Percentiles rank a stretch among this genome's conserved stretches.
phyloP scores from a whole-genome alignment of 1,140 invertebrate species.

The Pentalonia nigronervosa region DNA sequence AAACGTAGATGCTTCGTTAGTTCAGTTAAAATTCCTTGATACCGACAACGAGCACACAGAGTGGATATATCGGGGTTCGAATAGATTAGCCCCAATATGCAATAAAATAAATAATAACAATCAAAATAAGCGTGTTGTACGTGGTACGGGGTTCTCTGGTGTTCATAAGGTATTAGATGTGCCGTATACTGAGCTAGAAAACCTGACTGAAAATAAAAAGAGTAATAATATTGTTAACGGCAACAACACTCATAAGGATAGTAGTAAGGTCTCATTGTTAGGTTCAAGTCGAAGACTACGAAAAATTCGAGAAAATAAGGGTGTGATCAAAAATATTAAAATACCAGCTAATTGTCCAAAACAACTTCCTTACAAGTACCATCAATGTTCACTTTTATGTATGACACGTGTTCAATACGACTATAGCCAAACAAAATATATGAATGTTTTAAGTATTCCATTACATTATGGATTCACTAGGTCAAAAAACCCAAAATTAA shows the following conservation, averaged over 20 bases:
- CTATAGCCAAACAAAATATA: slow-evolving; percentile 73
- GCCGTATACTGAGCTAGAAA: neutral
- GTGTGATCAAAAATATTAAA: neutral
- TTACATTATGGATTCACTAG: slow-evolving; percentile 87
- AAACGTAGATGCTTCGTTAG: slow-evolving; percentile 19
- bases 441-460: slow-evolving; percentile 85
- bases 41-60: neutral
- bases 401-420: slow-evolving; percentile 66
- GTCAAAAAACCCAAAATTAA: slow-evolving; percentile 44
- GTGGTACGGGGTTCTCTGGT: neutral
- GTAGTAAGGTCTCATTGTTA: too few relatives aligned
- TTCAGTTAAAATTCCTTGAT: slow-evolving; percentile 1
- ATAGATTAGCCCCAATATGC: neutral
- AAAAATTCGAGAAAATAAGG: neutral
- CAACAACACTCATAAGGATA: neutral
- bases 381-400: slow-evolving; percentile 67
- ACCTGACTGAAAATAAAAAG: neutral
- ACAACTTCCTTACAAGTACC: neutral
- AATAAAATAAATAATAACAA: neutral
- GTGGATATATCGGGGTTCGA: slow-evolving; percentile 5
- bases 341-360: neutral
- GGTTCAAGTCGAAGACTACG: too few relatives aligned
- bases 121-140: neutral
- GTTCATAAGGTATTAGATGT: neutral
- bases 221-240: neutral